A percentile compares a stretch with the other conserved stretches of the same genome.
Evolutionary conservation across 2,797 vertebrate species (phyloP).

Genomic region (Tinamus major): DNA sequence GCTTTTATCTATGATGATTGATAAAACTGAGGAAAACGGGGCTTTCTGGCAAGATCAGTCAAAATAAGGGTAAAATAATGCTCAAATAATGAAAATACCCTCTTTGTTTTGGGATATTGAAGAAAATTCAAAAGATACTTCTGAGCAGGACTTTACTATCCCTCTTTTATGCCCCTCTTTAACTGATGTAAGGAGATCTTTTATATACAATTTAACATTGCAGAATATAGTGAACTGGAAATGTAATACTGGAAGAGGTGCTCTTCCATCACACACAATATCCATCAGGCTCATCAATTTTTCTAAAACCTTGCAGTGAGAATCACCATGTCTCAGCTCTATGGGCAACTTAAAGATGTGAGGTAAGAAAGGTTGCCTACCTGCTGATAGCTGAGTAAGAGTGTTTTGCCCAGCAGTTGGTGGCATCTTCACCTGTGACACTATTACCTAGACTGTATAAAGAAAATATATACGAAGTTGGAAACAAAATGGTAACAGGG

Average conservation of each 20-base stretch:
- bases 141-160: neutral
- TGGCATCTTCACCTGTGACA: slow-evolving; percentile 4
- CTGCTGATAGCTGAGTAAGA: neutral
- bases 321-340: neutral
- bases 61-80: neutral
- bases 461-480: neutral
- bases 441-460: neutral
- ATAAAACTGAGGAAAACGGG: neutral
- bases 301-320: neutral
- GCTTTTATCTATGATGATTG: neutral
- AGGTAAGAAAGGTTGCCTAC: slow-evolving; percentile 25
- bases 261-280: neutral
- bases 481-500: neutral
- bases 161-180: too few relatives aligned
- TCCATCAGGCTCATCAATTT: neutral
- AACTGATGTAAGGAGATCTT: neutral
- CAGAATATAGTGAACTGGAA: neutral
- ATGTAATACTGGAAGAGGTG: neutral
- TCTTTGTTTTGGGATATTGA: neutral
- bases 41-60: neutral
- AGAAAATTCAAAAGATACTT: neutral
- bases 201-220: neutral
- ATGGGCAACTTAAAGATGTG: slow-evolving; percentile 16
- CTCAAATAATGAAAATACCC: neutral
- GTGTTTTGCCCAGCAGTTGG: neutral